A percentile compares a stretch with the other conserved stretches of the same genome.
These are phyloP conservation scores for Yponomeuta evonymella DNA, from an alignment of 2,888 invertebrate species.

Conservation along the genomic window DNA sequence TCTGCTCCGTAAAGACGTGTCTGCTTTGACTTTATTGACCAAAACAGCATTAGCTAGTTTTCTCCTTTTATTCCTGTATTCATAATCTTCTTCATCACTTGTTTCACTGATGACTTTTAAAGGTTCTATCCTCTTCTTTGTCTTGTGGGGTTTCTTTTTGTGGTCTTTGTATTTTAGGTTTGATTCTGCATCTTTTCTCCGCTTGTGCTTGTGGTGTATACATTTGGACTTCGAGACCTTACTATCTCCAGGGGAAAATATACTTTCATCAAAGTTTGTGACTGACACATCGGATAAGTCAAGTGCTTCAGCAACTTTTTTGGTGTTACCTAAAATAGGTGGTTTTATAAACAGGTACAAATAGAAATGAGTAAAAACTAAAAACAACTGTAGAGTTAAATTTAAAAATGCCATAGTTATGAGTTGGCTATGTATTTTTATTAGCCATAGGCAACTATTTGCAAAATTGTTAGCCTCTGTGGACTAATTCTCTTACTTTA, in stretches of 20 bases:
- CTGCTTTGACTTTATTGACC: conserved; percentile 50
- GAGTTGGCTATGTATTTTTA: no score
- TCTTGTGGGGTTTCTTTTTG: conserved; percentile 35
- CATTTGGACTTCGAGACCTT: conserved; percentile 31
- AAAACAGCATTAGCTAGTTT: conserved; percentile 74
- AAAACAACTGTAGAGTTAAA: not conserved
- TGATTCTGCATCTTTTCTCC: conserved; percentile 34
- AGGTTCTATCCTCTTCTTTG: conserved; percentile 40
- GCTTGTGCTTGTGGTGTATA: conserved; percentile 42
- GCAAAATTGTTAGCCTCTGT: no score
- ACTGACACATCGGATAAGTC: conserved; percentile 55
- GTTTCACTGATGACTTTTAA: conserved; percentile 42
- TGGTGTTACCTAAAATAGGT: conserved; percentile 37
- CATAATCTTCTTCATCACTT: conserved; percentile 65
- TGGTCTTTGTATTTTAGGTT: conserved; percentile 32
- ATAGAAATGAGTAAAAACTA: not conserved
- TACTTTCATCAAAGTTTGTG: conserved; percentile 45
- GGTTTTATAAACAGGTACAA: not conserved
- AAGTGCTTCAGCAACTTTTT: conserved; percentile 32
- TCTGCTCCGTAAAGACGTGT: conserved; percentile 52
- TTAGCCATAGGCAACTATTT: no score
- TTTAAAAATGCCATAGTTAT: no score
- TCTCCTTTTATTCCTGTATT: conserved; percentile 59
- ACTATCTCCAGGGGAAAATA: conserved; percentile 24
- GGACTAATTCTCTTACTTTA: no score